phyloP scores from a whole-genome alignment of 2,888 invertebrate genomes.

The Andrena haemorrhoa region DNA sequence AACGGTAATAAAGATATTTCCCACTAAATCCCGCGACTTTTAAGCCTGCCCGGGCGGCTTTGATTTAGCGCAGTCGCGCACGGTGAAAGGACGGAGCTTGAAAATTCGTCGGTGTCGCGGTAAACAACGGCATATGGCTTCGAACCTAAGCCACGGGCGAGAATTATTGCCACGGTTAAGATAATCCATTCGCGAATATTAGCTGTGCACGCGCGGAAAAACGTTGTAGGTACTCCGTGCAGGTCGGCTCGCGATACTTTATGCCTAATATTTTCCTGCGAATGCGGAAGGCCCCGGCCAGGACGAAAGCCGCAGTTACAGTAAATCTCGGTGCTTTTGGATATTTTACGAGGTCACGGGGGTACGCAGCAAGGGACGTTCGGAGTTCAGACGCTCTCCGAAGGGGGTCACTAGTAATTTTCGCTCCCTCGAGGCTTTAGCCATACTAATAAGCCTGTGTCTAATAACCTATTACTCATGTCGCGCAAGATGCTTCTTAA shows the following conservation, averaged over 20 bases:
- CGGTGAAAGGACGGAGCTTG: conserved; percentile 7
- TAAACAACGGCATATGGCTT: conserved; percentile 27
- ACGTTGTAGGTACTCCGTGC: conserved; percentile 26
- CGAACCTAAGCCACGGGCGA: conserved; percentile 22
- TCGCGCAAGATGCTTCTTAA: background rate
- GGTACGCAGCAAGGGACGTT: background rate
- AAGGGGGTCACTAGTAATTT: conserved; percentile 52
- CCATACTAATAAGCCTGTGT: conserved; percentile 2
- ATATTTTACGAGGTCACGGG: conserved; percentile 48
- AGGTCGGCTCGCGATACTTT: conserved; percentile 38
- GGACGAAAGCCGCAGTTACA: conserved; percentile 55
- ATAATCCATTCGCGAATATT: conserved; percentile 41
- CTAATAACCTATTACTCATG: background rate
- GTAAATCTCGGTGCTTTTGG: conserved; percentile 60
- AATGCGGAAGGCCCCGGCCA: conserved; percentile 16
- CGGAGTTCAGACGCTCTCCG: conserved; percentile 19
- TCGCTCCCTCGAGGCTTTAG: conserved; percentile 29
- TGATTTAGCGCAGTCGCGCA: conserved; percentile 11
- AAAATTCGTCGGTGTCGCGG: conserved; percentile 37
- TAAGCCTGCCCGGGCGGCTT: background rate
- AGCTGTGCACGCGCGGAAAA: conserved; percentile 13
- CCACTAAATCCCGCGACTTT: conserved; percentile 4
- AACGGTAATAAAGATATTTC: background rate
- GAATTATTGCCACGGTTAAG: conserved; percentile 43
- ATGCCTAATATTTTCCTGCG: conserved; percentile 51